Evolutionary conservation across 1,140 invertebrate genomes (phyloP).

Genomic region (Sycobia sp.): DNA sequence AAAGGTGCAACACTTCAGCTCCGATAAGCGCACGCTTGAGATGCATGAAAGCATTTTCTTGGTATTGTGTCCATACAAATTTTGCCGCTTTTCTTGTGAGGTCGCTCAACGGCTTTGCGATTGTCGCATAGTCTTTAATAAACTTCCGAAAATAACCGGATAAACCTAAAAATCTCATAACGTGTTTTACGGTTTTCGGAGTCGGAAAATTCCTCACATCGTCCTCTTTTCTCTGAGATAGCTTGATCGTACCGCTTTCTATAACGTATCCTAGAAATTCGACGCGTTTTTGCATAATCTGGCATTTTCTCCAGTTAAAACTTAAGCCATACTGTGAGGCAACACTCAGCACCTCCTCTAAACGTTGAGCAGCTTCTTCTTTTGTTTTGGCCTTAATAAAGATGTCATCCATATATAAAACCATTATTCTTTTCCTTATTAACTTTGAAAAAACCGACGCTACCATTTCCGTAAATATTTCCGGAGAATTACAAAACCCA

Average conservation of each 20-base stretch:
- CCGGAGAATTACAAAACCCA: slow-evolving; percentile 10
- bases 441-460: background rate
- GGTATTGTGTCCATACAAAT: background rate
- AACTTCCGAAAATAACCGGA: background rate
- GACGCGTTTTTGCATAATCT: too few species aligned
- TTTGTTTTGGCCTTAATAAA: too few species aligned
- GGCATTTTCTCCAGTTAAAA: too few species aligned
- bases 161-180: background rate
- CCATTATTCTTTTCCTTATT: slow-evolving; percentile 1
- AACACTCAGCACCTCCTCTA: too few species aligned
- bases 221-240: too few species aligned
- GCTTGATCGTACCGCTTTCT: too few species aligned
- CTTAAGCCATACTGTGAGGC: too few species aligned
- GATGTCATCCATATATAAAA: slow-evolving; percentile 17
- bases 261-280: too few species aligned
- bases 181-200: too few species aligned
- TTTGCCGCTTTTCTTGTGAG: background rate
- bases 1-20: too few species aligned
- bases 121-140: background rate
- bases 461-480: slow-evolving; percentile 4
- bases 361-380: too few species aligned
- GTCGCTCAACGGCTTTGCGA: background rate
- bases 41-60: background rate
- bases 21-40: background rate
- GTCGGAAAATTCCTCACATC: too few species aligned